Conservation (phyloP, 2,113 vertebrate genomes). For the Calidris pygmaea region DNA sequence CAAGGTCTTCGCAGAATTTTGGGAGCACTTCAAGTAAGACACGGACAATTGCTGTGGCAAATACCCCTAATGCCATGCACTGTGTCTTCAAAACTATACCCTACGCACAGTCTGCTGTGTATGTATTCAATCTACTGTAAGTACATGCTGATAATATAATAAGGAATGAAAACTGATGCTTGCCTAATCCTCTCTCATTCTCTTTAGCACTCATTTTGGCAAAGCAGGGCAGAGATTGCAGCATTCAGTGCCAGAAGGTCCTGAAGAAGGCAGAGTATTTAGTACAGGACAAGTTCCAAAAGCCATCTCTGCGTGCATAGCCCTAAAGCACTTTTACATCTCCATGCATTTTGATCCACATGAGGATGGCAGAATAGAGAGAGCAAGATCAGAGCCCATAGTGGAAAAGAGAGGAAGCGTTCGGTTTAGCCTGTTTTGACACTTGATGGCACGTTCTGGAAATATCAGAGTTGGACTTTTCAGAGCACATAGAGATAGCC, state of each 20-base stretch:
- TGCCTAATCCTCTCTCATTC: background rate
- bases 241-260: background rate
- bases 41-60: background rate
- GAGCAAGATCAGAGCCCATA: background rate
- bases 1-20: background rate
- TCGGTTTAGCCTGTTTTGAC: background rate
- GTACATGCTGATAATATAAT: background rate
- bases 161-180: background rate
- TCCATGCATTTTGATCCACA: background rate
- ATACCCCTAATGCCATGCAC: background rate
- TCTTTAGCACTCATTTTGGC: background rate
- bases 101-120: background rate
- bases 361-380: background rate
- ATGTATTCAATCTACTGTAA: background rate
- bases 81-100: constrained; percentile 1
- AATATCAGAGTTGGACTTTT: background rate
- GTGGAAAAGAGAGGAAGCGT: background rate
- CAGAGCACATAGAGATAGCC: background rate
- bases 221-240: background rate
- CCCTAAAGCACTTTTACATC: background rate
- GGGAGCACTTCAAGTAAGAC: constrained; percentile 3
- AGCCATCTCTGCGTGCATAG: background rate
- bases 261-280: background rate
- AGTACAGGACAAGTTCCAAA: background rate
- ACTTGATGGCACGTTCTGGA: background rate